Evolutionary conservation across 2,888 invertebrate species (phyloP).

Genomic region (Drosophila rellima): DNA sequence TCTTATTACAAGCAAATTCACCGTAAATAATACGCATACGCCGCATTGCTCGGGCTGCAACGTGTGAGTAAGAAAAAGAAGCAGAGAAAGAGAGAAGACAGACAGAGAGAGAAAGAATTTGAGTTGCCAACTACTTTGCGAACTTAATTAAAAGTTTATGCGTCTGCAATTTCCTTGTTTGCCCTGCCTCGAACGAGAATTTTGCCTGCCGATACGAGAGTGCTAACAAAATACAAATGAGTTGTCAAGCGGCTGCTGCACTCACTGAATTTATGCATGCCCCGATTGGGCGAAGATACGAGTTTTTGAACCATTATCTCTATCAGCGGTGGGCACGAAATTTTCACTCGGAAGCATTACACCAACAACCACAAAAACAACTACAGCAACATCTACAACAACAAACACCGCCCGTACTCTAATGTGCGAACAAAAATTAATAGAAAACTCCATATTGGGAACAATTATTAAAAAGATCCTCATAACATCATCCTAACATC

Average conservation of each 20-base stretch:
- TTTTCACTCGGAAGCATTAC: too few relatives aligned
- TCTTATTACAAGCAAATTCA: slow-evolving; percentile 17
- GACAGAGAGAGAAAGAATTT: slow-evolving; percentile 3
- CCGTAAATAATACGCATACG: slow-evolving; percentile 43
- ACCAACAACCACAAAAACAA: too few relatives aligned
- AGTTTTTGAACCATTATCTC: background rate
- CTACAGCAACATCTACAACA: too few relatives aligned
- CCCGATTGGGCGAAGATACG: background rate
- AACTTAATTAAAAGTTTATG: slow-evolving; percentile 79
- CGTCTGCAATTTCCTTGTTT: slow-evolving; percentile 71
- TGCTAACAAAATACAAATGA: slow-evolving; percentile 56
- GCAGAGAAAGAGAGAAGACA: background rate
- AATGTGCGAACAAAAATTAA: too few relatives aligned
- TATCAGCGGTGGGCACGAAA: background rate
- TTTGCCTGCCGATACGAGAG: slow-evolving; percentile 26
- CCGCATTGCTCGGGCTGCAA: slow-evolving; percentile 32
- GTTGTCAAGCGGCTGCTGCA: slow-evolving; percentile 27
- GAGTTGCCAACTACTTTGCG: slow-evolving; percentile 57
- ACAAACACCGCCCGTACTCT: too few relatives aligned
- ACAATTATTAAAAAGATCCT: too few relatives aligned
- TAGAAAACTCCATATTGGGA: too few relatives aligned
- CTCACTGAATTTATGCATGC: slow-evolving; percentile 35
- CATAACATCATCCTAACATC: too few relatives aligned
- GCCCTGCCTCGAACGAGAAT: background rate
- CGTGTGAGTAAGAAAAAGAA: background rate